phyloP scores from a whole-genome alignment of 2,113 vertebrate species.

The Anhinga anhinga region DNA sequence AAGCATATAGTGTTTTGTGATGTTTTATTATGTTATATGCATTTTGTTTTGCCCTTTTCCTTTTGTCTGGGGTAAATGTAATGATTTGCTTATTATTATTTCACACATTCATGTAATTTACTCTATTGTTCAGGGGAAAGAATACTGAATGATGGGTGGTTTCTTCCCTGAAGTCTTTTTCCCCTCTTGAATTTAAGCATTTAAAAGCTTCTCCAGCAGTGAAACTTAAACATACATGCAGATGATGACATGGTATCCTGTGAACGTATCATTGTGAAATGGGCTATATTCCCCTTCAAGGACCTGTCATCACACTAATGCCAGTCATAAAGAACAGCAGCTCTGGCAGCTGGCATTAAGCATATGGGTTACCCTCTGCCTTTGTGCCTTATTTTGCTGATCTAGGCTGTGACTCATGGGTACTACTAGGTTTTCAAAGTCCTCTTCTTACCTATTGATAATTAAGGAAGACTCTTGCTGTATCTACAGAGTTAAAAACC shows the following conservation, averaged over 20 bases:
- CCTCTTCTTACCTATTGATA: neutral
- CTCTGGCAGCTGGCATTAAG: neutral
- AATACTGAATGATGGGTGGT: neutral
- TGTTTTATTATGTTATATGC: neutral
- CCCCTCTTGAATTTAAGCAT: neutral
- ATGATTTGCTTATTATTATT: neutral
- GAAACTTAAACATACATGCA: neutral
- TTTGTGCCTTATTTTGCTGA: neutral
- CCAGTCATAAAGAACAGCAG: neutral
- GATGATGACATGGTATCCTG: neutral
- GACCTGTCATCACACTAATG: neutral
- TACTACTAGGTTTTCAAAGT: neutral
- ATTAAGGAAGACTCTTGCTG: neutral
- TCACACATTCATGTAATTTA: slow-evolving; percentile 37
- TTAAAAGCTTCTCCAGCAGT: neutral
- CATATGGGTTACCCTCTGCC: neutral
- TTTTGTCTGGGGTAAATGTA: neutral
- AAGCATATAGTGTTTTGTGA: neutral
- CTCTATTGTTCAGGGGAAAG: neutral
- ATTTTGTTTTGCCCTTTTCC: neutral
- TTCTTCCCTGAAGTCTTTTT: neutral
- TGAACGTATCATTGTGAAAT: neutral
- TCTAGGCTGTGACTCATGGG: neutral
- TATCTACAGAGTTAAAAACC: neutral
- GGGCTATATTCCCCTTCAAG: neutral